Base-by-base conservation (phyloP, 2,888 invertebrate genomes). In the Lepetodrilus schrolli region DNA sequence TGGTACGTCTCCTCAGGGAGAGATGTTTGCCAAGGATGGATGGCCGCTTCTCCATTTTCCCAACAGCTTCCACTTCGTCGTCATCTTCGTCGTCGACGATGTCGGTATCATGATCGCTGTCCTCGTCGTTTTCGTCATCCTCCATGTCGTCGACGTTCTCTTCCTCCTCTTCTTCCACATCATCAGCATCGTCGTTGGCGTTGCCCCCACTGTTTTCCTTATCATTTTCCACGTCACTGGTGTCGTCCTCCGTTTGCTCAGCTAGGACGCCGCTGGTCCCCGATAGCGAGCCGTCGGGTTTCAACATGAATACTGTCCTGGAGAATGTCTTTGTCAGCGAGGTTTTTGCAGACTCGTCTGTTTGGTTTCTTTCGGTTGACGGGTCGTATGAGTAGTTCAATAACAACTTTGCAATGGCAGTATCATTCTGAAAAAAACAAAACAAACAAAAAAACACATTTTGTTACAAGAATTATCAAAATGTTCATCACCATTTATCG, bases 341-440 rank as follows among this genome's bases (percentile, higher is more conserved):
- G 17, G 80, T 79, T 38, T 75, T 77, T 21, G 36, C n/a, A 13
- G 37, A 43, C 5, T 47, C 47, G 23, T 73, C 17, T 2, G 73
- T 72, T 38, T 34, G 21, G 50, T 21, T 43, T 10, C 48, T 65
- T 17, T 72, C 66, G 7, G 72, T 58, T 8, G 83, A 79, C 17
- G 78, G 77, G 48, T 83, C 83, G 80, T 89, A 91, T 50, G 81
- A 80, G 71, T 82, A 80, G 81, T 91, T 88, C 51, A 91, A 77
- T 47, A 91, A 81, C 26, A 91, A 79, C 78, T 89, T 89, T 5
- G 90, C 90, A 81, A 91, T 83, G 70, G 85, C 81, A 17, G 87
- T 76, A 75, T 91, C 89, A 84, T 91, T 91, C 89, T 90, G 82
- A 30, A 79, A 82, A 65, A 66, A 75, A 69, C n/a, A 73, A 30